A percentile compares a stretch with the other conserved stretches of the same genome.
Conservation (phyloP, 2,888 invertebrate species). For the Flabesymbios commensalis region DNA sequence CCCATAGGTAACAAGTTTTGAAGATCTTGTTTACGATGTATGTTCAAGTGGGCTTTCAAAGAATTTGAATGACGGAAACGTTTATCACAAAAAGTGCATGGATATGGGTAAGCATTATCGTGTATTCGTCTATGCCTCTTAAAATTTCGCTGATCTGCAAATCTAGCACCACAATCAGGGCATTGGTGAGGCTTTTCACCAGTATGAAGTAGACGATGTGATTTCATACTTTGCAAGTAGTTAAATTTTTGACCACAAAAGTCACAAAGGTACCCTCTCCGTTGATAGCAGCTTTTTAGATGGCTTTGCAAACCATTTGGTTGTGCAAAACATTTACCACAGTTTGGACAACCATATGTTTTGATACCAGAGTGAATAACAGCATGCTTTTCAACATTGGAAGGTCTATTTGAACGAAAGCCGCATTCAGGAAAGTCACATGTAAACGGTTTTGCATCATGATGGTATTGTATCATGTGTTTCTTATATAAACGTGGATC, state of each 20-base stretch:
- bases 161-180: conserved; percentile 37
- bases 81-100: conserved; percentile 42
- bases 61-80: conserved; percentile 46
- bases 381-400: conserved; percentile 38
- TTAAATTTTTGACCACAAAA: conserved; percentile 44
- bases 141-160: conserved; percentile 45
- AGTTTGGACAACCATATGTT: conserved; percentile 38
- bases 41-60: conserved; percentile 39
- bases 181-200: conserved; percentile 44
- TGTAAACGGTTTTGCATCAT: conserved; percentile 36
- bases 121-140: conserved; percentile 45
- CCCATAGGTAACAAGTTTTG: too few species aligned
- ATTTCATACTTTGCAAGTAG: conserved; percentile 36
- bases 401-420: conserved; percentile 36
- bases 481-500: conserved; percentile 32
- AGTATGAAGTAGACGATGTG: conserved; percentile 37
- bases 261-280: conserved; percentile 41
- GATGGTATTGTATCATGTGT: conserved; percentile 35
- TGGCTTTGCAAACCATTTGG: conserved; percentile 37
- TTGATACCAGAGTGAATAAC: conserved; percentile 40
- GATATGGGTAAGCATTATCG: conserved; percentile 40
- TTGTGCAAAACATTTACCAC: conserved; percentile 42
- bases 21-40: too few species aligned
- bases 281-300: conserved; percentile 37
- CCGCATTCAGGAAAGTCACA: conserved; percentile 38